Conservation (phyloP, 2,797 vertebrate genomes). For the Sorex maritimensis region DNA sequence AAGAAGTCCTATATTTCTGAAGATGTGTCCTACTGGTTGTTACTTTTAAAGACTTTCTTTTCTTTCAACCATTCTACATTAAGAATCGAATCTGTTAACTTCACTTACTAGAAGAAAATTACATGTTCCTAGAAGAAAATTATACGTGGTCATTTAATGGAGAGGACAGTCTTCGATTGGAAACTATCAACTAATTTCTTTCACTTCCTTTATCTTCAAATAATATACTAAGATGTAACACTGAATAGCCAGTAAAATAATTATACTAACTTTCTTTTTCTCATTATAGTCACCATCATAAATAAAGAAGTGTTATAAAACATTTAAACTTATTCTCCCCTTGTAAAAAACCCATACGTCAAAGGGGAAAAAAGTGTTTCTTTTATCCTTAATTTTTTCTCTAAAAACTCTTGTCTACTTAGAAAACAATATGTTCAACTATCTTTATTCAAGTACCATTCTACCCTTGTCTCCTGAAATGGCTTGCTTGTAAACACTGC, state of each 20-base stretch:
- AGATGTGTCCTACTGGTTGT: not conserved
- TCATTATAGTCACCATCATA: conserved; percentile 45
- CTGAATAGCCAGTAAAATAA: conserved; percentile 27
- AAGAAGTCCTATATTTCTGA: too few relatives aligned
- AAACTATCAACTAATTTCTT: conserved; percentile 68
- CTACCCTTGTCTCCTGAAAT: not conserved
- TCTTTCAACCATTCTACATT: conserved; percentile 16
- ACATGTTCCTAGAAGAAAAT: not conserved
- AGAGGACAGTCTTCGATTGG: not conserved
- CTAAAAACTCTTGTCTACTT: not conserved
- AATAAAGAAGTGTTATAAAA: conserved; percentile 57
- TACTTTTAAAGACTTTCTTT: not conserved
- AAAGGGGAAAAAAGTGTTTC: not conserved
- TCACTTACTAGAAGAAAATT: not conserved
- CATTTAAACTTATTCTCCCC: conserved; percentile 35
- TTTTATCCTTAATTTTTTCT: conserved; percentile 45
- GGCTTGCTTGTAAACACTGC: not conserved
- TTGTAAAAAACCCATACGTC: conserved; percentile 19
- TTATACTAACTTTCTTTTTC: conserved; percentile 36
- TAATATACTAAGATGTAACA: conserved; percentile 69
- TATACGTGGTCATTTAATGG: not conserved
- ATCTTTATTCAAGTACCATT: not conserved
- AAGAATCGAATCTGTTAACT: not conserved
- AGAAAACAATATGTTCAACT: conserved; percentile 33
- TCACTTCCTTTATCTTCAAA: conserved; percentile 7